Evolutionary conservation across 2,113 vertebrate species (phyloP).

Genomic region (Lepisosteus oculatus): DNA sequence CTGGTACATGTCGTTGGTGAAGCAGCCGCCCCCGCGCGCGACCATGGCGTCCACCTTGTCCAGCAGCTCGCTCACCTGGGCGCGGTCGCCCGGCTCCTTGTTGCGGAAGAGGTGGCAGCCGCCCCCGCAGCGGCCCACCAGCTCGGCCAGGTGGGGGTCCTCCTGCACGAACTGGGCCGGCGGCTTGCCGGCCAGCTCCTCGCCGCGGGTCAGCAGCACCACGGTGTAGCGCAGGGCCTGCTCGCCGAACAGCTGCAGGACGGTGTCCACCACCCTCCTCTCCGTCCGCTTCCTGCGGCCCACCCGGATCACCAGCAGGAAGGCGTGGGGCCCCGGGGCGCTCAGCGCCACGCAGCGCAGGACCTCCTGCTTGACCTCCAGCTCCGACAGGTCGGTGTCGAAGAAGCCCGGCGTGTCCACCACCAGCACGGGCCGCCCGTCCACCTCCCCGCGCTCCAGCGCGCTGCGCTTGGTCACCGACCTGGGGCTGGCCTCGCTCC

Average conservation of each 20-base stretch:
- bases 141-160: not conserved
- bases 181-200: not conserved
- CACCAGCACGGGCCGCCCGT: not conserved
- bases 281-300: not conserved
- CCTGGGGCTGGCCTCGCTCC: too few relatives aligned
- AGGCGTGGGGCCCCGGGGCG: not conserved
- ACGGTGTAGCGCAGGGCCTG: not conserved
- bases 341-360: not conserved
- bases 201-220: not conserved
- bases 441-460: not conserved
- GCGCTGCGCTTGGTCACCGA: too few relatives aligned
- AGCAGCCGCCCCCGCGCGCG: not conserved
- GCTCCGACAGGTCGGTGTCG: not conserved
- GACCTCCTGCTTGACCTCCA: not conserved
- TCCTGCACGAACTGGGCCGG: not conserved
- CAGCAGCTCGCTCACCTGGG: not conserved
- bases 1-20: too few relatives aligned
- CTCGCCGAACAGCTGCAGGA: not conserved
- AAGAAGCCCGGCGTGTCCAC: conserved; percentile 1
- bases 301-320: not conserved
- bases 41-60: not conserved
- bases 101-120: not conserved
- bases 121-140: not conserved
- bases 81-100: not conserved
- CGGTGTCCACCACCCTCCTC: not conserved